Percentiles rank a stretch among this genome's conserved stretches.
These are phyloP conservation scores for Hozukius guyotensis DNA, from an alignment of 2,797 vertebrate genomes.

Conservation along the genomic window DNA sequence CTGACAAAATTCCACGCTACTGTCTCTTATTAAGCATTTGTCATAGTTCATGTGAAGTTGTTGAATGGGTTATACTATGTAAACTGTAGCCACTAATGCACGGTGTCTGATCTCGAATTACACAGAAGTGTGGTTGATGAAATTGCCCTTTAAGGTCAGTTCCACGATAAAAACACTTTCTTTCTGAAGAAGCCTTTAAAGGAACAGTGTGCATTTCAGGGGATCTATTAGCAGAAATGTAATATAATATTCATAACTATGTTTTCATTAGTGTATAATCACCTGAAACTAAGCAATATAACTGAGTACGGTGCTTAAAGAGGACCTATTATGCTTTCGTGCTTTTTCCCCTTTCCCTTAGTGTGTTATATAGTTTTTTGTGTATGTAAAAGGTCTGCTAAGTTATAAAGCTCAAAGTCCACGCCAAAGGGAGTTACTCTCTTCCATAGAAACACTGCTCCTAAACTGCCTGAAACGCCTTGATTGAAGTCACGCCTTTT, in stretches of 20 bases:
- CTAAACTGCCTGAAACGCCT: too few relatives aligned
- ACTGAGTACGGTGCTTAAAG: too few relatives aligned
- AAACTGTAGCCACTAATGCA: background rate
- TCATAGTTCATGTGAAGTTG: slow-evolving; percentile 21
- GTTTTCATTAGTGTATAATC: too few relatives aligned
- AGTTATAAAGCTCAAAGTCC: too few relatives aligned
- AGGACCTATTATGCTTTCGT: too few relatives aligned
- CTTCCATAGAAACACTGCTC: too few relatives aligned
- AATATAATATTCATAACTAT: background rate
- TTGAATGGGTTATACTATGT: background rate
- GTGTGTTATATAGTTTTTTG: too few relatives aligned
- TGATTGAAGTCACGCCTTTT: too few relatives aligned
- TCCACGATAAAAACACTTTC: background rate
- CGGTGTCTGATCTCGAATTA: background rate
- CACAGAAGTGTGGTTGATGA: background rate
- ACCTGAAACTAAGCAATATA: too few relatives aligned
- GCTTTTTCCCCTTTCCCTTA: too few relatives aligned
- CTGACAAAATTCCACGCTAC: slow-evolving; percentile 37
- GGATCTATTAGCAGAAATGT: background rate
- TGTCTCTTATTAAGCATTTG: background rate
- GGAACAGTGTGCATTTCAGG: background rate
- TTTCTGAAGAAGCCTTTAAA: background rate
- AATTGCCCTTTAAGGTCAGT: background rate
- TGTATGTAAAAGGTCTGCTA: too few relatives aligned
- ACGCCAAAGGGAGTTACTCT: too few relatives aligned